phyloP scores from a whole-genome alignment of 2,888 invertebrate genomes.

The Cataglyphis cursor region DNA sequence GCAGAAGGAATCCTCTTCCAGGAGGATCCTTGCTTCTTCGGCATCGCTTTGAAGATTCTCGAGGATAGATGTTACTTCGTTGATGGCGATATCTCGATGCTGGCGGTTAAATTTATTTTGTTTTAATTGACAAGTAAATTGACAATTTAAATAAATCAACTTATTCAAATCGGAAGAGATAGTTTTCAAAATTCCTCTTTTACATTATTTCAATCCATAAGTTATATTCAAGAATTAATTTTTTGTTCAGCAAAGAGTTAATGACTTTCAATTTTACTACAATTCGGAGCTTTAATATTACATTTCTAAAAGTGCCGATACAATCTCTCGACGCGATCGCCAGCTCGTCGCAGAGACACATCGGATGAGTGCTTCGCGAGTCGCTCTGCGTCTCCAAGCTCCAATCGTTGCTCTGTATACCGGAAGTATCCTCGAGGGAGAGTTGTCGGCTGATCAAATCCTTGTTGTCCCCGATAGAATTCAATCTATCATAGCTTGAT shows the following conservation, averaged over 20 bases:
- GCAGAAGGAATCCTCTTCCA: constrained; percentile 79
- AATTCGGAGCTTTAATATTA: constrained; percentile 18
- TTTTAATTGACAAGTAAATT: neutral
- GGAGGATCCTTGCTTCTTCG: constrained; percentile 63
- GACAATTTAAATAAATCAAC: neutral
- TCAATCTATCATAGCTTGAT: constrained; percentile 73
- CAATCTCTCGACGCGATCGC: constrained; percentile 58
- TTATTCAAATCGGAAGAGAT: neutral
- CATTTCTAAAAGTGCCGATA: constrained; percentile 51
- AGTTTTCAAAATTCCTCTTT: neutral
- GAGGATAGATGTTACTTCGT: constrained; percentile 77
- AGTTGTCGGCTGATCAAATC: constrained; percentile 58
- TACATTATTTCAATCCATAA: neutral
- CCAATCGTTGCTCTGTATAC: constrained; percentile 79
- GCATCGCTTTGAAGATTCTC: constrained; percentile 72
- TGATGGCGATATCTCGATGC: constrained; percentile 65
- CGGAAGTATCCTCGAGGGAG: constrained; percentile 77
- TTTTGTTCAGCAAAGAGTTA: neutral
- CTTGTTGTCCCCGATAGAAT: constrained; percentile 66
- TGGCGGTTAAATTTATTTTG: constrained; percentile 25
- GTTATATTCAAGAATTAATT: neutral
- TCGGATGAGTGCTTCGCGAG: constrained; percentile 57
- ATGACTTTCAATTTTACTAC: neutral
- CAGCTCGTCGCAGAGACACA: constrained; percentile 67
- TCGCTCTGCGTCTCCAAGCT: constrained; percentile 74